Conservation (phyloP, 2,888 invertebrate genomes). For the Mesorhabditis sp. region DNA sequence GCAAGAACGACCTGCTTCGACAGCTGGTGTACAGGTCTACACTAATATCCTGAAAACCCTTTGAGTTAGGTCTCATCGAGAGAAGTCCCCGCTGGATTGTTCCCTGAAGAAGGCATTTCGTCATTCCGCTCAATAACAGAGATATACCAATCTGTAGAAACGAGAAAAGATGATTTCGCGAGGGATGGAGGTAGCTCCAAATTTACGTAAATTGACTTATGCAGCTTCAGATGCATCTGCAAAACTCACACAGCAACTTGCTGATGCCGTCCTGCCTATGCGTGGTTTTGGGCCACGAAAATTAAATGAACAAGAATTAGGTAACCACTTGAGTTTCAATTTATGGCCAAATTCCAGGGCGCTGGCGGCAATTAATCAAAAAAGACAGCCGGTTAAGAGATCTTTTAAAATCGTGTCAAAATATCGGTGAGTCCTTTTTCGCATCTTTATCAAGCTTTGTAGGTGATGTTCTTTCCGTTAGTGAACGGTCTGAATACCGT, state of each 20-base stretch:
- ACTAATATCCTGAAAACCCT: background rate
- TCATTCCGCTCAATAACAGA: conserved; percentile 51
- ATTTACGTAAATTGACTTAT: background rate
- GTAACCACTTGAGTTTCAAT: conserved; percentile 17
- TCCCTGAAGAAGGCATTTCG: conserved; percentile 28
- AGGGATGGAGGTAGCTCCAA: background rate
- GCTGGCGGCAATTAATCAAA: conserved; percentile 34
- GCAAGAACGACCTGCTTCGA: conserved; percentile 7
- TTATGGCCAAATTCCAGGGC: conserved; percentile 19
- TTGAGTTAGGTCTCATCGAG: background rate
- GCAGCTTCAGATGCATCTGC: background rate
- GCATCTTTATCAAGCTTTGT: conserved; percentile 5
- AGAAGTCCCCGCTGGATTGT: background rate
- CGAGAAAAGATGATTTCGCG: conserved; percentile 17
- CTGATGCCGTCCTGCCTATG: conserved; percentile 34
- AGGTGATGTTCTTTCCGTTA: conserved; percentile 12
- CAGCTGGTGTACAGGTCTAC: background rate
- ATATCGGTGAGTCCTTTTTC: conserved; percentile 27
- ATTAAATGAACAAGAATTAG: conserved; percentile 54
- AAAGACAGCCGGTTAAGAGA: conserved; percentile 23
- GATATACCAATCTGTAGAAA: conserved; percentile 53
- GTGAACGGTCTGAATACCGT: conserved; percentile 40
- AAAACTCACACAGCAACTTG: conserved; percentile 11
- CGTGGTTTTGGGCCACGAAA: conserved; percentile 49
- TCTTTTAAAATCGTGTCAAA: conserved; percentile 21